phyloP scores from a whole-genome alignment of 2,113 vertebrate species.

The Mirounga angustirostris region DNA sequence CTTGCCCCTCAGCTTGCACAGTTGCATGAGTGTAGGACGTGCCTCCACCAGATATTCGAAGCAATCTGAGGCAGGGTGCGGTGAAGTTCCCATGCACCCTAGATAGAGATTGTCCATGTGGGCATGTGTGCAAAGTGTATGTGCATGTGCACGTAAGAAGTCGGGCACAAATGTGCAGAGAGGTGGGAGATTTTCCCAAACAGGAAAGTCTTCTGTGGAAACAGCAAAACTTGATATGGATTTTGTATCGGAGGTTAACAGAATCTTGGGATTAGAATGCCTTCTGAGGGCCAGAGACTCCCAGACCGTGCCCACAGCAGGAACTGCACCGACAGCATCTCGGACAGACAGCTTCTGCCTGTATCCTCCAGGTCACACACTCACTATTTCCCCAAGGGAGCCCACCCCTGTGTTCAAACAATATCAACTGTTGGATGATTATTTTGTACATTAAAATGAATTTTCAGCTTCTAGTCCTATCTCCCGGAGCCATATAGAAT shows the following conservation, averaged over 20 bases:
- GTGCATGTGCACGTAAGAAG: neutral
- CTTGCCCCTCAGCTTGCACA: neutral
- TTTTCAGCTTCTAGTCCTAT: neutral
- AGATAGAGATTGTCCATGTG: neutral
- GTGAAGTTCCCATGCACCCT: neutral
- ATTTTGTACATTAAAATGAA: neutral
- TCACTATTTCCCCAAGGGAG: fast-evolving
- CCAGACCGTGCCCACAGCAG: neutral
- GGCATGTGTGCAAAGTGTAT: neutral
- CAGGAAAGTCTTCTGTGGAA: neutral
- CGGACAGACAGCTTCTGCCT: neutral
- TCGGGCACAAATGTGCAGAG: neutral
- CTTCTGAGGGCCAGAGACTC: neutral
- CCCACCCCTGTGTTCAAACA: neutral
- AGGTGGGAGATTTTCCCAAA: constrained; percentile 1
- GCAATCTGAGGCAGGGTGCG: neutral
- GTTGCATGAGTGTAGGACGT: neutral
- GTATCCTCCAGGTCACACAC: neutral
- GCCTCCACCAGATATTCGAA: neutral
- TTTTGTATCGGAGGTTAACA: neutral
- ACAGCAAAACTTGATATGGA: neutral
- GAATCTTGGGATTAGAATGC: neutral
- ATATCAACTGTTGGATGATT: neutral
- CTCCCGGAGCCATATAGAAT: neutral
- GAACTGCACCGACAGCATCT: neutral